Conservation (phyloP, 1,140 invertebrate species). For the Papilio xuthus region DNA sequence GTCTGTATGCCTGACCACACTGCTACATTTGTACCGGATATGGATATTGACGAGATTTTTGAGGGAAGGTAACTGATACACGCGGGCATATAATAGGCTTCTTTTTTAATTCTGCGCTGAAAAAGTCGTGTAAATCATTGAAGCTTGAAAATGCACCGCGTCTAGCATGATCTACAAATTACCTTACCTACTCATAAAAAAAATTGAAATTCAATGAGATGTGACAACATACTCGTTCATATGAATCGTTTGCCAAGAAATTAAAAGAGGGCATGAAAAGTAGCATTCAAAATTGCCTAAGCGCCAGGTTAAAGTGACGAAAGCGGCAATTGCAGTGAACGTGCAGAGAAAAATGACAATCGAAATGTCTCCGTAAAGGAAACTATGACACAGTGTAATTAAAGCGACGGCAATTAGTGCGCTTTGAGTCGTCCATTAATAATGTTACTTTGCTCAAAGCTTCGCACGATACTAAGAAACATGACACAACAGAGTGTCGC, state of each 20-base stretch:
- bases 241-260: not conserved
- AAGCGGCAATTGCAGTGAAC: not conserved
- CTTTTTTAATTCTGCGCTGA: too few relatives aligned
- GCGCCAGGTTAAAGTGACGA: not conserved
- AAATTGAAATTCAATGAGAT: not conserved
- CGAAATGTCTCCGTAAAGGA: conserved; percentile 18
- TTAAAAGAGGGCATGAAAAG: not conserved
- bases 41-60: too few relatives aligned
- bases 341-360: conserved; percentile 11
- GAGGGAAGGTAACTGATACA: too few relatives aligned
- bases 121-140: too few relatives aligned
- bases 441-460: conserved; percentile 15
- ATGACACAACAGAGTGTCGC: not conserved
- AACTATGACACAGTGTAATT: conserved; percentile 23
- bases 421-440: conserved; percentile 16
- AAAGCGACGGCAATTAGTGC: conserved; percentile 17
- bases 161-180: too few relatives aligned
- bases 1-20: too few relatives aligned
- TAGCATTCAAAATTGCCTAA: not conserved
- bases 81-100: too few relatives aligned
- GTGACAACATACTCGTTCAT: not conserved
- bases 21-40: too few relatives aligned
- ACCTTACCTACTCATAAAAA: too few relatives aligned
- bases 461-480: conserved; percentile 15
- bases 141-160: too few relatives aligned